Percentiles rank a stretch among this genome's conserved stretches.
Evolutionary conservation across 2,888 invertebrate species (phyloP).

Genomic region (Lithosia quadra): DNA sequence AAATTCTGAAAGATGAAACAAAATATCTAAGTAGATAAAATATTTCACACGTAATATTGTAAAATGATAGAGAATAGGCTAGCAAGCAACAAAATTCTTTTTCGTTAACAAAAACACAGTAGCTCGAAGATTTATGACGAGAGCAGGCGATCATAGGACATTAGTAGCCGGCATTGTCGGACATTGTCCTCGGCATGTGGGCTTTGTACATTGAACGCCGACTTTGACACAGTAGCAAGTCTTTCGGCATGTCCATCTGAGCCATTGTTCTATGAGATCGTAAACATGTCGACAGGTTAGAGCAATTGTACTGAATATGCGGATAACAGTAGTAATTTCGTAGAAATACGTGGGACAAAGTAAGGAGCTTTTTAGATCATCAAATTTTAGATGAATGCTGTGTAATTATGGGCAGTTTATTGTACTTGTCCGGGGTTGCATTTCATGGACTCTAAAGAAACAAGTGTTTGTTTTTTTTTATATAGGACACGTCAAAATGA

Average conservation of each 20-base stretch:
- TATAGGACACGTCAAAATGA: too few relatives aligned
- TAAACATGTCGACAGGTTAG: slow-evolving; percentile 84
- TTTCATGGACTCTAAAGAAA: neutral
- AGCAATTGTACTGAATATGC: slow-evolving; percentile 56
- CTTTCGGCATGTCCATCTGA: slow-evolving; percentile 33
- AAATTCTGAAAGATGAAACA: neutral
- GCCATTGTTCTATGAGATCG: slow-evolving; percentile 75
- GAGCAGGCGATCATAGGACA: slow-evolving; percentile 82
- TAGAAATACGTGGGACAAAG: slow-evolving; percentile 38
- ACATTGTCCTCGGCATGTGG: slow-evolving; percentile 80
- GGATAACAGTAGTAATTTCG: slow-evolving; percentile 60
- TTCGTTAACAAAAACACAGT: slow-evolving; percentile 67
- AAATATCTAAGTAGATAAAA: slow-evolving; percentile 10
- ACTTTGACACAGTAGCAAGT: slow-evolving; percentile 57
- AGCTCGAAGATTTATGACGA: slow-evolving; percentile 80
- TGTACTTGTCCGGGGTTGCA: slow-evolving; percentile 14
- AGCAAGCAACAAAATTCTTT: slow-evolving; percentile 43
- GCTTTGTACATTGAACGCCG: slow-evolving; percentile 64
- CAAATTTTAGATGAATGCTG: slow-evolving; percentile 33
- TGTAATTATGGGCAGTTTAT: slow-evolving; percentile 34
- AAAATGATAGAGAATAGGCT: slow-evolving; percentile 49
- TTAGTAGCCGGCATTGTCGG: slow-evolving; percentile 81
- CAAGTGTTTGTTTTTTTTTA: too few relatives aligned
- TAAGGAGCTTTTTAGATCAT: slow-evolving; percentile 30
- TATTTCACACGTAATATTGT: slow-evolving; percentile 41